These are phyloP conservation scores for Falco concolor DNA, from an alignment of 2,797 vertebrate genomes.

Conservation along the genomic window DNA sequence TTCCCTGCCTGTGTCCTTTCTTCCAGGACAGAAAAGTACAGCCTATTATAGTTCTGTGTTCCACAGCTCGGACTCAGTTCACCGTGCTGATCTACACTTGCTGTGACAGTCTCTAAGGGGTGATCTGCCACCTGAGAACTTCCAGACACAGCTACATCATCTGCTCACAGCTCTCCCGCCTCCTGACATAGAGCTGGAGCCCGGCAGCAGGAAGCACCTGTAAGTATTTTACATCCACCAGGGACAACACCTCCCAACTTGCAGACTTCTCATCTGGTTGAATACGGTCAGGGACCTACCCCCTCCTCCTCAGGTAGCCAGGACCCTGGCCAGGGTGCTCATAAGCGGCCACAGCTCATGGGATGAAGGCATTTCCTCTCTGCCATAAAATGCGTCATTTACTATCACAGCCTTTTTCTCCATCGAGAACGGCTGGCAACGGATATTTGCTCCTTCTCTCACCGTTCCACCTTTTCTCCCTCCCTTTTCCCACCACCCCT, in stretches of 20 bases:
- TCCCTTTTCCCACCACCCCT: not conserved
- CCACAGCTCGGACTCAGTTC: not conserved
- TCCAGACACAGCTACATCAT: slow-evolving; percentile 41
- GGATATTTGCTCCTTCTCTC: slow-evolving; percentile 9
- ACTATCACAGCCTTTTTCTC: not conserved
- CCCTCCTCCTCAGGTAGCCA: slow-evolving; percentile 32
- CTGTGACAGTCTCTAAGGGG: not conserved
- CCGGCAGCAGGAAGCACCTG: slow-evolving; percentile 43
- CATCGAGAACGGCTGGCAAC: not conserved
- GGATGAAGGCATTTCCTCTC: slow-evolving; percentile 41
- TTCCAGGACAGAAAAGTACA: not conserved
- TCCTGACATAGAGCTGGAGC: not conserved
- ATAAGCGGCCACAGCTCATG: not conserved
- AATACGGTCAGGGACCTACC: not conserved
- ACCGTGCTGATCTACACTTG: not conserved
- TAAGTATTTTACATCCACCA: slow-evolving; percentile 29
- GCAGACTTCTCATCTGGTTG: slow-evolving; percentile 7
- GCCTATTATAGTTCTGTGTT: not conserved
- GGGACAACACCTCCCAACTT: slow-evolving; percentile 24
- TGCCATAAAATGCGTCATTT: slow-evolving; percentile 38
- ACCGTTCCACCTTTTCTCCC: not conserved
- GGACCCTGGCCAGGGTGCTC: not conserved
- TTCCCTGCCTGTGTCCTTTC: not conserved
- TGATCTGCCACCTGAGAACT: slow-evolving; percentile 39
- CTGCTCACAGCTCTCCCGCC: not conserved